Evolutionary conservation across 2,113 vertebrate genomes (phyloP).

Genomic region (Oceanodroma tethys): DNA sequence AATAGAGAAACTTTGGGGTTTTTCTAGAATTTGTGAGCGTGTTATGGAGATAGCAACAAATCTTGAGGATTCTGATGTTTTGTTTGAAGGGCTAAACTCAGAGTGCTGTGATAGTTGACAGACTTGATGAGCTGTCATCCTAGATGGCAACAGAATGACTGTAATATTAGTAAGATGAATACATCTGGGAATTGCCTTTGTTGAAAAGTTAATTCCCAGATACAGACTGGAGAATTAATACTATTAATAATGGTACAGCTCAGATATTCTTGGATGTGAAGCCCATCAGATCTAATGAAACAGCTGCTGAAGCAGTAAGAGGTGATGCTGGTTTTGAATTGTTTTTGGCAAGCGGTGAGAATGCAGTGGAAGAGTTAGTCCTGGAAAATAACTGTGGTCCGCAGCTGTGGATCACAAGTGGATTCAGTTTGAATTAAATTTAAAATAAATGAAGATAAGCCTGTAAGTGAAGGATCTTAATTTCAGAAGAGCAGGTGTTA

Average conservation of each 20-base stretch:
- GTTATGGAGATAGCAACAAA: background rate
- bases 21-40: background rate
- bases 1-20: accelerated
- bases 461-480: background rate
- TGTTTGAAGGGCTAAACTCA: background rate
- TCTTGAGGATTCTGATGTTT: background rate
- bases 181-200: background rate
- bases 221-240: background rate
- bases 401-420: background rate
- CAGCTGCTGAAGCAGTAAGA: background rate
- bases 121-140: background rate
- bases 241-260: background rate
- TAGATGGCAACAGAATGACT: background rate
- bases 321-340: background rate
- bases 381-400: background rate
- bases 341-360: background rate
- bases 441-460: background rate
- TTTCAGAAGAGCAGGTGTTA: background rate
- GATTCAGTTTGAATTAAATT: background rate
- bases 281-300: background rate
- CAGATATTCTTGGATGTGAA: background rate
- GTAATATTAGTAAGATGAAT: background rate
- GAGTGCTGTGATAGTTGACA: background rate
- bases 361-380: background rate
- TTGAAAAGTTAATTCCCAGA: background rate